Evolutionary conservation across 2,888 invertebrate genomes (phyloP), one percentile per base, ranked within the genome.

Genomic region (Chironomus riparius): DNA sequence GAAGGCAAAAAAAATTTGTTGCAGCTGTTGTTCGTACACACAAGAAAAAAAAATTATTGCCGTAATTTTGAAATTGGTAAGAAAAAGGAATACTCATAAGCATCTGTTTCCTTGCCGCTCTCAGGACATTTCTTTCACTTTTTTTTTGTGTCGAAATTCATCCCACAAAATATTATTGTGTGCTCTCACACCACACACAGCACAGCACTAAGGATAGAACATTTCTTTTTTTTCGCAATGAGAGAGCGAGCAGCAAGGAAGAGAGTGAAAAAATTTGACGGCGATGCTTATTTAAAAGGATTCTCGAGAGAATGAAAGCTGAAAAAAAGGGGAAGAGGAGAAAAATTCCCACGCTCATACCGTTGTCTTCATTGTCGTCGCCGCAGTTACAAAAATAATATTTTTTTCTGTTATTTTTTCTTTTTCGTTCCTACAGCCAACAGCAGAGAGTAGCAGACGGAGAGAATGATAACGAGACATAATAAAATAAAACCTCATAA

Each of bases 401-500:
- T 6, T 28, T 28, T 28, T 28, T 28, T 18, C 10, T 68, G 68
- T 68, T 24, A 24, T 24, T 24, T 3, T 24, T 65, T 4, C 24
- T 21, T 7, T 24, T 21, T 24, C 10, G n/a, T 62, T 21, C 65
- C 4, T 65, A 24, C 65, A 65, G 15, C 56, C 18, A n/a, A 56
- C 56, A 56, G 15, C 10, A 38, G 38, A 38, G 13, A 24, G 13
- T 65, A 21, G 68, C 68, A 38, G 28, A 68, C n/a, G n/a, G 15
- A 68, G 72, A 62, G 72, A 72, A 47, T 72, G 72, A 72, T 72
- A 72, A 72, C 72, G 72, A 72, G 72, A 72, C 72, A 61, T 62
- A 50, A 72, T 72, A 72, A 72, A 72, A 72, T 72, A 72, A 72
- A 72, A 72, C 61, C 72, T 70, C 70, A 70, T 70, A 70, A 70